These are phyloP conservation scores for Cebus imitator DNA, from an alignment of 2,113 vertebrate species.

Conservation along the genomic window DNA sequence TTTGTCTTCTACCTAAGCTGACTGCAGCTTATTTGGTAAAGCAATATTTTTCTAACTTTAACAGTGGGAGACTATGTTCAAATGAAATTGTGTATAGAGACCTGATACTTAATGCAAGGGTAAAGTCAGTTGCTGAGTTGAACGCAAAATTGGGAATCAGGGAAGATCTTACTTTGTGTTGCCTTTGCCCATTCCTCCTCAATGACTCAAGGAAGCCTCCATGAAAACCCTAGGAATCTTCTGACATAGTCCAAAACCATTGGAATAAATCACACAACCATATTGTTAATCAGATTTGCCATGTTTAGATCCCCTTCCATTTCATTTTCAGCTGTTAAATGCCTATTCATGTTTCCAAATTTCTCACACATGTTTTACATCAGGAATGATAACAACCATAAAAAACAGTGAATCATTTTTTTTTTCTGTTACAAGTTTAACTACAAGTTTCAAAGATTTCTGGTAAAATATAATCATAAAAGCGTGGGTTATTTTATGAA, in stretches of 20 bases:
- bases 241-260: not conserved
- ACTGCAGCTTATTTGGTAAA: not conserved
- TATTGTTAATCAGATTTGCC: not conserved
- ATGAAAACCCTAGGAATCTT: not conserved
- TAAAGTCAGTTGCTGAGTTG: not conserved
- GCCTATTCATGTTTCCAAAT: not conserved
- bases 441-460: not conserved
- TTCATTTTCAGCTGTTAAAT: not conserved
- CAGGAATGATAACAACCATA: not conserved
- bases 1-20: not conserved
- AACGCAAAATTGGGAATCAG: accelerated
- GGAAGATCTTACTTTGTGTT: accelerated
- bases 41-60: not conserved
- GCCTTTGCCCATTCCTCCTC: accelerated
- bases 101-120: not conserved
- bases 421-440: not conserved
- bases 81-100: not conserved
- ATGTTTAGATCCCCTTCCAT: not conserved
- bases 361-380: not conserved
- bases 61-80: not conserved
- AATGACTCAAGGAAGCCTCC: accelerated
- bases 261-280: not conserved
- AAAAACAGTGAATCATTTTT: not conserved
- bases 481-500: not conserved
- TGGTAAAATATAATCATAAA: not conserved